Conservation (phyloP, 2,797 vertebrate species). For the Mus caroli region DNA sequence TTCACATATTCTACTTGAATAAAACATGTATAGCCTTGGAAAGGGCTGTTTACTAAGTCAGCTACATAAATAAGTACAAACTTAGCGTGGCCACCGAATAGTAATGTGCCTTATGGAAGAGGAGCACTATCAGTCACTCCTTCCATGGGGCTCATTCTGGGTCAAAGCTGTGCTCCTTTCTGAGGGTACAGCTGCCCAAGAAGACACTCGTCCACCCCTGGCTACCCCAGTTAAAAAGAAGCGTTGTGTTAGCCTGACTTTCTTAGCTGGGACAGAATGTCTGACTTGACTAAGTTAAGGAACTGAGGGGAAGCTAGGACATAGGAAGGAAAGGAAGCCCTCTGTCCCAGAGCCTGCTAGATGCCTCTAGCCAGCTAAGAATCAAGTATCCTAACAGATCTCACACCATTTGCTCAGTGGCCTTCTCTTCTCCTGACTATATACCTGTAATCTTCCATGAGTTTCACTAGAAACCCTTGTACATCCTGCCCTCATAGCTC, state of each 20-base stretch:
- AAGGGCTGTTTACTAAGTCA: slow-evolving; percentile 13
- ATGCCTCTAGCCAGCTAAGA: not conserved
- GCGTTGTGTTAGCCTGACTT: not conserved
- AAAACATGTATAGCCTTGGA: slow-evolving; percentile 7
- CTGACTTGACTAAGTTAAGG: not conserved
- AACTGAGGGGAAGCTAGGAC: not conserved
- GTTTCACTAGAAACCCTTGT: not conserved
- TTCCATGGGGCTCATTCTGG: not conserved
- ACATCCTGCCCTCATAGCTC: not conserved
- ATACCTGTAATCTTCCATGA: not conserved
- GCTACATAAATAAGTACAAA: not conserved
- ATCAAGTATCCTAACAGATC: not conserved
- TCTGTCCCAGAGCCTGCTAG: not conserved
- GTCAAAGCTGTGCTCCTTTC: not conserved
- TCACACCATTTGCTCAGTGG: not conserved
- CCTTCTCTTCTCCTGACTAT: not conserved
- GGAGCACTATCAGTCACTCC: not conserved
- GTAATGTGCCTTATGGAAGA: not conserved
- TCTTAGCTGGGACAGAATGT: not conserved
- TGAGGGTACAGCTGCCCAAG: not conserved
- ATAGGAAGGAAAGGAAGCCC: not conserved
- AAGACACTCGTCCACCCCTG: not conserved
- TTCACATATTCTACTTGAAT: not conserved
- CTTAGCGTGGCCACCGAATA: not conserved
- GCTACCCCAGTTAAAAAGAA: not conserved